Conservation (phyloP, 2,888 invertebrate genomes). For the Oxytorus armatus region DNA sequence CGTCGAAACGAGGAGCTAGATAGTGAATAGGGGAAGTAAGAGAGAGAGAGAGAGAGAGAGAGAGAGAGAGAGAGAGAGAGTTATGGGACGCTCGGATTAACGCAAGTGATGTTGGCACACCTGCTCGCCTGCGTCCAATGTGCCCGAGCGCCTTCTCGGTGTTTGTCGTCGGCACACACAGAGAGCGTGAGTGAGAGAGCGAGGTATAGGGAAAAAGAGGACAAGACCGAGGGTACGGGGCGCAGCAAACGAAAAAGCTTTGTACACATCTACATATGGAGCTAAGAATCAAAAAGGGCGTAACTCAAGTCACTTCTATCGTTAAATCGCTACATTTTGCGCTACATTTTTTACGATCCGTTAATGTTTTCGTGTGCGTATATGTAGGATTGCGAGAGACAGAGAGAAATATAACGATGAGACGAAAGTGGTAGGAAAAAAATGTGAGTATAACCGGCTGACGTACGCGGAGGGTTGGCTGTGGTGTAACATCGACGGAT, state of each 20-base stretch:
- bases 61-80: slow-evolving; percentile 58
- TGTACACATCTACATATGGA: background rate
- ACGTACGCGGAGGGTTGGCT: background rate
- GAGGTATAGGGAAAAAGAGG: slow-evolving; percentile 61
- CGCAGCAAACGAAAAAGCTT: slow-evolving; percentile 19
- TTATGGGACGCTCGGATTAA: slow-evolving; percentile 79
- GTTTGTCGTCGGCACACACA: slow-evolving; percentile 69
- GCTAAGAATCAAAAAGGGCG: background rate
- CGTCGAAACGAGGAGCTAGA: slow-evolving; percentile 33
- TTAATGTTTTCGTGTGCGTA: background rate
- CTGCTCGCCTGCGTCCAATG: slow-evolving; percentile 75
- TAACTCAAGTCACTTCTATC: background rate
- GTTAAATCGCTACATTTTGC: background rate
- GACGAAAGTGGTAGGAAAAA: slow-evolving; percentile 27
- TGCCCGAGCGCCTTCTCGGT: slow-evolving; percentile 65
- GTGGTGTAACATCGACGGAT: background rate
- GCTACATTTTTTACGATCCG: background rate
- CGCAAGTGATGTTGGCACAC: slow-evolving; percentile 80
- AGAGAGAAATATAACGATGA: slow-evolving; percentile 17
- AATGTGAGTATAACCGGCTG: slow-evolving; percentile 14
- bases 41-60: slow-evolving; percentile 37
- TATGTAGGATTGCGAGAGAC: background rate
- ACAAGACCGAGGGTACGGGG: slow-evolving; percentile 50
- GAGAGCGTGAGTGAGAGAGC: slow-evolving; percentile 50
- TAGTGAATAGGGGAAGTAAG: slow-evolving; percentile 32